A percentile compares a stretch with the other conserved stretches of the same genome.
phyloP scores from a whole-genome alignment of 2,888 invertebrate genomes.

The Chalcosyrphus nemorum region DNA sequence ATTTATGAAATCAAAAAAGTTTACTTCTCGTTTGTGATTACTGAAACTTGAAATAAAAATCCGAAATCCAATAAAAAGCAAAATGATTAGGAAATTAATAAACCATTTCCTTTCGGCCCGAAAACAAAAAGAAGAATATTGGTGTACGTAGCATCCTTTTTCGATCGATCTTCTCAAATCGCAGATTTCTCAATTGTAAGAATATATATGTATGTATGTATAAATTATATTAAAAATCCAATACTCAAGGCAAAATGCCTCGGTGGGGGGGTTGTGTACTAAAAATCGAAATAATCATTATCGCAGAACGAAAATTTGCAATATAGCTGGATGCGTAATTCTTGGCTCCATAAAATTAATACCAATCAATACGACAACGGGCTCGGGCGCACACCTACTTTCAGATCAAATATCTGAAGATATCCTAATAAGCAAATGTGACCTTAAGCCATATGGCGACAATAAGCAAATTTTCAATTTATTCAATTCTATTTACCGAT shows the following conservation, averaged over 20 bases:
- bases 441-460: slow-evolving; percentile 52
- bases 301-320: slow-evolving; percentile 10
- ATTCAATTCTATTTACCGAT: slow-evolving; percentile 32
- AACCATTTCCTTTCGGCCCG: no score
- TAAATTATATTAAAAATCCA: background rate
- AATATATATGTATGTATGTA: background rate
- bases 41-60: no score
- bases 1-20: no score
- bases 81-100: no score
- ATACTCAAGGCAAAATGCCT: background rate
- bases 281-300: slow-evolving; percentile 1
- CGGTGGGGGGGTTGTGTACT: background rate
- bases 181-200: no score
- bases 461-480: slow-evolving; percentile 51
- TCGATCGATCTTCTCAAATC: no score
- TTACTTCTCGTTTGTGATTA: no score
- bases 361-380: slow-evolving; percentile 2
- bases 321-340: background rate
- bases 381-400: slow-evolving; percentile 6
- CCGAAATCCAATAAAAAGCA: no score
- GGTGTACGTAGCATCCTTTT: no score
- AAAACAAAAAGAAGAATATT: no score
- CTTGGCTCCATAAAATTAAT: slow-evolving; percentile 1
- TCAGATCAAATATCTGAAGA: slow-evolving; percentile 39
- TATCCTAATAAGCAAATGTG: slow-evolving; percentile 50